Evolutionary conservation across 2,113 vertebrate genomes (phyloP).

Genomic region (Desmodus rotundus): DNA sequence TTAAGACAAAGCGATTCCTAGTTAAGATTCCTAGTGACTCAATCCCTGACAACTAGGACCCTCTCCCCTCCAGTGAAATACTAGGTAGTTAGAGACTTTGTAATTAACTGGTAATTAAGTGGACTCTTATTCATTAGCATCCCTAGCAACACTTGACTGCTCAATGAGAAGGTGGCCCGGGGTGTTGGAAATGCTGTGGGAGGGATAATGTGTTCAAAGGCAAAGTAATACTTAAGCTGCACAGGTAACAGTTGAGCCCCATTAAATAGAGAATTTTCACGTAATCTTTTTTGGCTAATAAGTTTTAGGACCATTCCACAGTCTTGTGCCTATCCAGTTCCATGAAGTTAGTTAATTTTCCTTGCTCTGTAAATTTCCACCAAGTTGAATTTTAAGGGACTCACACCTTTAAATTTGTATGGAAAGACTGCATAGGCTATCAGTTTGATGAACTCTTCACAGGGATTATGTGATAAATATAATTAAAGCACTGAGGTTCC

Average conservation of each 20-base stretch:
- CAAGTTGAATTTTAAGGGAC: not conserved
- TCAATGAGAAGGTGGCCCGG: not conserved
- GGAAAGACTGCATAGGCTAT: not conserved
- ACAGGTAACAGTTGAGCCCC: not conserved
- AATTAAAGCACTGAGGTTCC: constrained; percentile 20
- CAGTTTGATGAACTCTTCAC: constrained; percentile 38
- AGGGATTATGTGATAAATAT: constrained; percentile 28
- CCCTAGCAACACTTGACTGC: not conserved
- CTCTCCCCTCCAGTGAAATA: not conserved
- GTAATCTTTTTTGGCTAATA: not conserved
- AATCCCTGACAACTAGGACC: not conserved
- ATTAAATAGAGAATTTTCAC: not conserved
- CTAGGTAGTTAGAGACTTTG: not conserved
- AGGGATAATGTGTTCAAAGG: not conserved
- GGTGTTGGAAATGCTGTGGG: not conserved
- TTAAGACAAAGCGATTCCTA: not conserved
- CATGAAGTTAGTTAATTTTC: constrained; percentile 4
- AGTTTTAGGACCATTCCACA: not conserved
- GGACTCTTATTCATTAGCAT: not conserved
- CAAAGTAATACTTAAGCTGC: not conserved
- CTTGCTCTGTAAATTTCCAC: not conserved
- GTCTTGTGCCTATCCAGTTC: not conserved
- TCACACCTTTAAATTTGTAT: constrained; percentile 32
- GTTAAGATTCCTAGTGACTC: not conserved
- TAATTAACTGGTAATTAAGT: not conserved